Base-by-base conservation (phyloP, 2,113 vertebrate genomes). In the Dromaius novaehollandiae region DNA sequence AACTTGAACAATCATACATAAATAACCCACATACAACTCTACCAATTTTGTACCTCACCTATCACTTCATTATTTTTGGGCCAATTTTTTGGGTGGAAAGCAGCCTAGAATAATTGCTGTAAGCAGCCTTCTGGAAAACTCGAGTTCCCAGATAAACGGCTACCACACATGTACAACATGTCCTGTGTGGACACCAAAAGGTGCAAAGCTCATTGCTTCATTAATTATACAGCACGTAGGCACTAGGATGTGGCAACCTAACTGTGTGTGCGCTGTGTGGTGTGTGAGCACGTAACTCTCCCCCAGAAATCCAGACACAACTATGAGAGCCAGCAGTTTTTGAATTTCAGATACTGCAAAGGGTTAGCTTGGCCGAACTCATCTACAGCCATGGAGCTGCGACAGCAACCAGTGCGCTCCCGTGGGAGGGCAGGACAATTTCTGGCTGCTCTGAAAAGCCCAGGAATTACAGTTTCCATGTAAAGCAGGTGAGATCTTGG, bases 391-490 rank as follows among this genome's bases (percentile, higher is more conserved):
- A 64, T 69, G 2, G 1, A 96, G 63, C 48, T 68, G 70, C 7
- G 21, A 80, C 78, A 94, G 76, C 46, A 90, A 94, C 74, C 22
- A 77, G 40, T 9, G 51, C 32, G 12, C 11, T 64, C 3, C 24
- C 68, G 17, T 21, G 38, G 82, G 64, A 82, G 38, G n/a, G 51
- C 34, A 86, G 42, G 46, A 40, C 63, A 66, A 81, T 65, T 90
- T 84, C 82, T 90, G 65, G 25, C 79, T 81, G 36, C 69, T 84
- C 82, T 24, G 8, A 61, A 95, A 95, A 90, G 25, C 56, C 15
- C 65, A 78, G 79, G 82, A 93, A 94, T 91, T 94, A 73, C 64
- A 95, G 46, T 91, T 96, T 94, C 73, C 94, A 73, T 84, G 76
- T 79, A 90, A 95, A 91, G 69, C 76, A 95, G 88, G 88, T 91